phyloP scores from a whole-genome alignment of 2,888 invertebrate genomes.

The Nasonia oneida region DNA sequence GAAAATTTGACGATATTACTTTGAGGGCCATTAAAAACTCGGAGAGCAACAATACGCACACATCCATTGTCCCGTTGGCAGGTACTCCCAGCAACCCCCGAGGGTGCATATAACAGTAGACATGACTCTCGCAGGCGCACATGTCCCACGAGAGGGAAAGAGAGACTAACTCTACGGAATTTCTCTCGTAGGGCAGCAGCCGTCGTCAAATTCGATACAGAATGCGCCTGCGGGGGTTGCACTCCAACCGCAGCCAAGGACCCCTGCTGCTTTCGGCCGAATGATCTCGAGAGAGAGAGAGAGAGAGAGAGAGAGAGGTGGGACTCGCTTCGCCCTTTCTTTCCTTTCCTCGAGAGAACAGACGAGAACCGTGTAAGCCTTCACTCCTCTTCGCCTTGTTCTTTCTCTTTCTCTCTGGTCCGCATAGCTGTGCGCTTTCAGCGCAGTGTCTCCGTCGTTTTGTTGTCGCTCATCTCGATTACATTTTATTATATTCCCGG shows the following conservation, averaged over 20 bases:
- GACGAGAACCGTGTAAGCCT: slow-evolving; percentile 35
- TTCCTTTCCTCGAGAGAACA: slow-evolving; percentile 9
- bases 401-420: not conserved
- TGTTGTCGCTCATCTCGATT: slow-evolving; percentile 55
- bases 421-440: slow-evolving; percentile 19
- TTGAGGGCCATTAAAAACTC: not conserved
- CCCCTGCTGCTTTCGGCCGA: slow-evolving; percentile 67
- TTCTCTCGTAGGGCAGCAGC: slow-evolving; percentile 49
- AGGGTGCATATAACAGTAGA: slow-evolving; percentile 17
- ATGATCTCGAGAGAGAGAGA: slow-evolving; percentile 60
- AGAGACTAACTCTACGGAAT: slow-evolving; percentile 57
- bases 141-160: slow-evolving; percentile 54
- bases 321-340: slow-evolving; percentile 45
- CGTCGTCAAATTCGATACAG: slow-evolving; percentile 70
- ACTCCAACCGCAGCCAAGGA: slow-evolving; percentile 38
- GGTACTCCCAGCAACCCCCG: slow-evolving; percentile 28
- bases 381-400: slow-evolving; percentile 38
- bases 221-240: slow-evolving; percentile 63
- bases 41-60: not conserved
- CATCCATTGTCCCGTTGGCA: slow-evolving; percentile 42
- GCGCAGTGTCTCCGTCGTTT: slow-evolving; percentile 27
- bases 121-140: slow-evolving; percentile 16
- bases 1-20: no score
- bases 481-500: slow-evolving; percentile 45
- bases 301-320: slow-evolving; percentile 55